Evolutionary conservation across 2,888 invertebrate species (phyloP).

Genomic region (Polymixis lichenea): DNA sequence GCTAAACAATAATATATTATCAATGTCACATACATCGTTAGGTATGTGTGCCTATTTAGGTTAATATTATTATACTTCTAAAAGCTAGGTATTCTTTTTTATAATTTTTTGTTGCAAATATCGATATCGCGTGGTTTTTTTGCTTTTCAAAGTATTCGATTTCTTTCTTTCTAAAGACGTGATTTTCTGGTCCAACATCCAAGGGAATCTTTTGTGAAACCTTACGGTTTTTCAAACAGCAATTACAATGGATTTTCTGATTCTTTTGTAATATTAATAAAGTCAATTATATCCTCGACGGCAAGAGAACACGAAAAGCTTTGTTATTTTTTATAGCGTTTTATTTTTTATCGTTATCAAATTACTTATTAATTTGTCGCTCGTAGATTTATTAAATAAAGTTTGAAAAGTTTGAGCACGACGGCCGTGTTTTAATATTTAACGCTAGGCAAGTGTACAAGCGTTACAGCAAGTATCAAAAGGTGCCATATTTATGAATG

Average conservation of each 20-base stretch:
- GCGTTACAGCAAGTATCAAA: no score
- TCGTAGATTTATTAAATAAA: background rate
- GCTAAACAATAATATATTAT: no score
- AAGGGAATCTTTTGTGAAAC: constrained; percentile 32
- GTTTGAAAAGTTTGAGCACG: background rate
- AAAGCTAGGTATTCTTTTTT: no score
- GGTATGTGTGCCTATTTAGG: background rate
- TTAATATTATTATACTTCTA: no score
- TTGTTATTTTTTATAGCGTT: constrained; percentile 19
- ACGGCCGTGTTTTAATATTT: background rate
- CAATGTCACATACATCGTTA: no score
- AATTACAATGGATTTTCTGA: constrained; percentile 40
- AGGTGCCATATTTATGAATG: no score
- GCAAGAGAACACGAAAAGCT: constrained; percentile 13
- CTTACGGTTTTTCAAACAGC: constrained; percentile 23
- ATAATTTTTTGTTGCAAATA: background rate
- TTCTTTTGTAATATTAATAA: constrained; percentile 59
- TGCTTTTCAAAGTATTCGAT: background rate
- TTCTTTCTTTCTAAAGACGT: background rate
- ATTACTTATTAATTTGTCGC: background rate
- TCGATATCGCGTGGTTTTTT: background rate
- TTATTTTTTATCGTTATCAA: constrained; percentile 6
- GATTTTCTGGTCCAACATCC: background rate
- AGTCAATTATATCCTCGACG: constrained; percentile 43
- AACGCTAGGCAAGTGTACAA: no score